Percentiles rank a stretch among this genome's conserved stretches.
Conservation (phyloP, 1,140 invertebrate species). For the Tetramorium parvispinum region DNA sequence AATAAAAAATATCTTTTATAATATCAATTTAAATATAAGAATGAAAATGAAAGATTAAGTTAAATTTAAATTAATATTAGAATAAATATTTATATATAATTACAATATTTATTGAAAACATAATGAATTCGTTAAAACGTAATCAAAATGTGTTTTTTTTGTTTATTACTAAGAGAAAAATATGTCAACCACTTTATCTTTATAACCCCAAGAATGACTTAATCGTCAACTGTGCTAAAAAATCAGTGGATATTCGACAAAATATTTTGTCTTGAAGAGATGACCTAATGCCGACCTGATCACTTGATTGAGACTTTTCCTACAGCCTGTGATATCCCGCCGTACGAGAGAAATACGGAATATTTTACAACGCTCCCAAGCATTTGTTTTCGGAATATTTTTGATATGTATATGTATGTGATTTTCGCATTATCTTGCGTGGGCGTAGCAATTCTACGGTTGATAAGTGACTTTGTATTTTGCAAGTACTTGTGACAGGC, state of each 20-base stretch:
- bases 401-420: conserved; percentile 8
- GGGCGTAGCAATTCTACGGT: conserved; percentile 68
- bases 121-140: not conserved
- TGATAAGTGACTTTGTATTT: conserved; percentile 66
- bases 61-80: not conserved
- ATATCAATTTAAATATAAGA: not conserved
- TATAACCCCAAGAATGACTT: not conserved
- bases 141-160: not conserved
- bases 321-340: not conserved
- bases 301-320: conserved; percentile 19
- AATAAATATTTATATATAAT: not conserved
- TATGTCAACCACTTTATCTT: not conserved
- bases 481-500: not conserved
- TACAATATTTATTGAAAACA: conserved; percentile 9
- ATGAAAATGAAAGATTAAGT: not conserved
- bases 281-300: conserved; percentile 47
- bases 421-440: conserved; percentile 72
- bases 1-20: not conserved
- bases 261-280: conserved; percentile 66
- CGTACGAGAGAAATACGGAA: conserved; percentile 16
- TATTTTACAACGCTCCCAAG: not conserved
- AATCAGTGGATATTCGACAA: conserved; percentile 4
- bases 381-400: conserved; percentile 63
- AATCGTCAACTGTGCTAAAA: not conserved
- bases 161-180: not conserved